These are phyloP conservation scores for Shinisaurus crocodilurus DNA, from an alignment of 2,113 vertebrate species.

Conservation along the genomic window DNA sequence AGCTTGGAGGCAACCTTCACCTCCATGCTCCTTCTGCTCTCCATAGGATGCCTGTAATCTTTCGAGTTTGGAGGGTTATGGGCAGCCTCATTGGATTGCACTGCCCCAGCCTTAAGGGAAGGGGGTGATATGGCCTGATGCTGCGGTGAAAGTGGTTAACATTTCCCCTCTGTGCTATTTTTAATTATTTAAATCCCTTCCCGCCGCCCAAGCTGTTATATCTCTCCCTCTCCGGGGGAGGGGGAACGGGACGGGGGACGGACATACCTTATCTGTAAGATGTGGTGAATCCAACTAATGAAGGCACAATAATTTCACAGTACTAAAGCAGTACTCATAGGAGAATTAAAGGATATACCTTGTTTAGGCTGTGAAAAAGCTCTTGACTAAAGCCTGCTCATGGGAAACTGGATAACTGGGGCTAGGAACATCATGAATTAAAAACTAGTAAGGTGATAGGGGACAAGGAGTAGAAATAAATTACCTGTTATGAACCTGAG, in stretches of 20 bases:
- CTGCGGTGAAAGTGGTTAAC: too few relatives aligned
- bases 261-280: background rate
- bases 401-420: slow-evolving; percentile 47
- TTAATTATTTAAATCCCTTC: background rate
- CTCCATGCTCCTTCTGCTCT: too few relatives aligned
- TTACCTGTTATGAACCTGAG: slow-evolving; percentile 52
- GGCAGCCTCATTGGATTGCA: too few relatives aligned
- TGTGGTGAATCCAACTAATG: background rate
- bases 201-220: background rate
- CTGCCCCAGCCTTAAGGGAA: too few relatives aligned
- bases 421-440: slow-evolving; percentile 49
- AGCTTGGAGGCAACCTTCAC: too few relatives aligned
- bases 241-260: too few relatives aligned
- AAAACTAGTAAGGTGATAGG: slow-evolving; percentile 51
- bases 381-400: slow-evolving; percentile 42
- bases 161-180: too few relatives aligned
- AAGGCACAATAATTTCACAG: slow-evolving; percentile 9
- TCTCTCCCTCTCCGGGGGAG: background rate
- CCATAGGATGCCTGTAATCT: too few relatives aligned
- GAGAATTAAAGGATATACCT: slow-evolving; percentile 15
- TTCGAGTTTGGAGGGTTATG: too few relatives aligned
- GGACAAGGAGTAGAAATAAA: slow-evolving; percentile 45
- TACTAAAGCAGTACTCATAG: slow-evolving; percentile 7
- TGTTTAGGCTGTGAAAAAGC: slow-evolving; percentile 30
- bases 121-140: background rate